phyloP scores from a whole-genome alignment of 2,888 invertebrate species.

The Stramonita haemastoma region DNA sequence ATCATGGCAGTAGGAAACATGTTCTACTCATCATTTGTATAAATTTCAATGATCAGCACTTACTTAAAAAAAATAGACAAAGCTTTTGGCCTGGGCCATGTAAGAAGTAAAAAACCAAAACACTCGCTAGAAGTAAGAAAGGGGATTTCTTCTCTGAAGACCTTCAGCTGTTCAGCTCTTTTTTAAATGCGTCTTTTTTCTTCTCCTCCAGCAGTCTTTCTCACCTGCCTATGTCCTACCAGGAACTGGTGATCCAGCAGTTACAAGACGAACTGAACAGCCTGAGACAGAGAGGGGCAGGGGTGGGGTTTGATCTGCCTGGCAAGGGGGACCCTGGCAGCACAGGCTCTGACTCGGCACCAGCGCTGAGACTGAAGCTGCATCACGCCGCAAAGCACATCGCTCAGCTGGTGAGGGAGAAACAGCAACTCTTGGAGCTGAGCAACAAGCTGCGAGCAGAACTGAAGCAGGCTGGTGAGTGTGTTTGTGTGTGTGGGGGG shows the following conservation, averaged over 20 bases:
- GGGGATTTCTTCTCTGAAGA: too few relatives aligned
- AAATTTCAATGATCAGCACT: too few relatives aligned
- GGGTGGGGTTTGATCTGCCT: slow-evolving; percentile 42
- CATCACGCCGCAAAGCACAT: slow-evolving; percentile 72
- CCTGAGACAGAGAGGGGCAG: slow-evolving; percentile 55
- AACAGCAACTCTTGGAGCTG: slow-evolving; percentile 75
- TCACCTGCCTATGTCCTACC: not conserved
- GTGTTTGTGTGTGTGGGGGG: too few relatives aligned
- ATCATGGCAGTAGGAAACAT: too few relatives aligned
- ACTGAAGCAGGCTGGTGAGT: slow-evolving; percentile 63
- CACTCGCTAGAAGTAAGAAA: too few relatives aligned
- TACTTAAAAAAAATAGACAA: too few relatives aligned
- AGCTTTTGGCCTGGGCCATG: too few relatives aligned
- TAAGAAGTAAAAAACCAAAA: too few relatives aligned
- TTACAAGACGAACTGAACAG: slow-evolving; percentile 74
- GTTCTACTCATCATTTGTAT: too few relatives aligned
- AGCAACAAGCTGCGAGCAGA: slow-evolving; percentile 74
- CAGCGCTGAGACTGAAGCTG: slow-evolving; percentile 67
- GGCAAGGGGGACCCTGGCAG: slow-evolving; percentile 44
- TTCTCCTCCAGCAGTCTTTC: too few relatives aligned
- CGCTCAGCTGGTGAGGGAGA: slow-evolving; percentile 72
- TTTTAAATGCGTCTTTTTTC: too few relatives aligned
- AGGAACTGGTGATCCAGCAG: slow-evolving; percentile 77
- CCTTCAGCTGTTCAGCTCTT: too few relatives aligned
- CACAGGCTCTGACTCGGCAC: not conserved